Evolutionary conservation across 2,113 vertebrate genomes (phyloP).

Genomic region (Colius striatus): DNA sequence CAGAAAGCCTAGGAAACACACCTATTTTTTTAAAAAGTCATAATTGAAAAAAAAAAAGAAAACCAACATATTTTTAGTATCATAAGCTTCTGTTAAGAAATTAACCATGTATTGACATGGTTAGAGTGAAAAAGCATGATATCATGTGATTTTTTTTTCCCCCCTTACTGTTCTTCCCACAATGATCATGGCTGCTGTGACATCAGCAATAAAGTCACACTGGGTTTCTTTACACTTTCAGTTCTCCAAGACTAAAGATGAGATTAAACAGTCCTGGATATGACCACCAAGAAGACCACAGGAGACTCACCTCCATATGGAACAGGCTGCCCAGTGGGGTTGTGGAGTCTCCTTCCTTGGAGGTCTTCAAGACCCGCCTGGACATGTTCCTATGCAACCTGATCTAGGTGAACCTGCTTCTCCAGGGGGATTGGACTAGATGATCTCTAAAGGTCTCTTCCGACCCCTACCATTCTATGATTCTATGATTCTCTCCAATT

Average conservation of each 20-base stretch:
- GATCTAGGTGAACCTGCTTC: too few relatives aligned
- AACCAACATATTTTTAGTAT: rapidly evolving
- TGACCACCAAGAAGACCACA: not conserved
- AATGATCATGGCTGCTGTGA: not conserved
- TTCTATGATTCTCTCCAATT: not conserved
- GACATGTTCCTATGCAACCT: too few relatives aligned
- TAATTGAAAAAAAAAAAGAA: not conserved
- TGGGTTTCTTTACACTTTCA: not conserved
- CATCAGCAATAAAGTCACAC: not conserved
- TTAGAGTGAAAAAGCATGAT: not conserved
- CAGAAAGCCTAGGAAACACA: not conserved
- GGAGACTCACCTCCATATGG: not conserved
- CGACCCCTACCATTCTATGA: too few relatives aligned
- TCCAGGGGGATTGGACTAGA: too few relatives aligned
- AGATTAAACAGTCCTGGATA: not conserved
- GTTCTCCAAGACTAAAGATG: not conserved
- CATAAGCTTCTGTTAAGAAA: not conserved
- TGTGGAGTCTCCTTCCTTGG: too few relatives aligned
- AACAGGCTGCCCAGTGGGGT: too few relatives aligned
- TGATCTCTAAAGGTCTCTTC: too few relatives aligned
- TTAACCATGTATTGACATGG: not conserved
- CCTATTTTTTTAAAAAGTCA: not conserved
- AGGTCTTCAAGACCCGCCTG: too few relatives aligned
- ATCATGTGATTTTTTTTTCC: not conserved
- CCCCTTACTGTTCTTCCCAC: not conserved